Percentiles rank a stretch among this genome's conserved stretches.
Evolutionary conservation across 2,113 vertebrate genomes (phyloP).

Genomic region (Brachyhypopomus gauderio): DNA sequence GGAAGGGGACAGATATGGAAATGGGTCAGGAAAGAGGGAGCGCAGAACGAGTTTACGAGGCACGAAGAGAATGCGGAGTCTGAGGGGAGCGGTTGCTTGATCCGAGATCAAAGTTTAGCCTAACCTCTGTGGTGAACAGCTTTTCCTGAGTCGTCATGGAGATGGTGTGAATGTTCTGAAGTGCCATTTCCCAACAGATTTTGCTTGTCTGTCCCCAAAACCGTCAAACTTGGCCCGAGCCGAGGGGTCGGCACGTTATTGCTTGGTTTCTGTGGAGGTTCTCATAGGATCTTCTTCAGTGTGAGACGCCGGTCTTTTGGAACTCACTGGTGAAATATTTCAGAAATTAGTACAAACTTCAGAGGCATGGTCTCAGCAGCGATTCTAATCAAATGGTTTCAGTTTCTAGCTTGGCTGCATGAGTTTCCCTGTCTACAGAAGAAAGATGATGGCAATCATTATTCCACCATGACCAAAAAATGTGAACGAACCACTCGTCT

Average conservation of each 20-base stretch:
- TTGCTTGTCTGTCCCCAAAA: slow-evolving; percentile 5
- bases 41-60: slow-evolving; percentile 32
- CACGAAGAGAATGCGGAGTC: slow-evolving; percentile 17
- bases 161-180: slow-evolving; percentile 39
- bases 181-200: slow-evolving; percentile 24
- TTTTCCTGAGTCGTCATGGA: slow-evolving; percentile 39
- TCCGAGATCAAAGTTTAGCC: background rate
- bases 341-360: slow-evolving; percentile 1
- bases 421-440: background rate
- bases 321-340: background rate
- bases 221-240: slow-evolving; percentile 7
- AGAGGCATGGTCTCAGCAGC: slow-evolving; percentile 1
- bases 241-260: too few relatives aligned
- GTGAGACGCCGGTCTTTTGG: background rate
- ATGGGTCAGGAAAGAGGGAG: slow-evolving; percentile 41
- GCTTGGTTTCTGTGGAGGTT: too few relatives aligned
- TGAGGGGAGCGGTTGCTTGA: background rate
- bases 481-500: background rate
- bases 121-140: slow-evolving; percentile 21
- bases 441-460: background rate
- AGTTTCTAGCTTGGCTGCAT: background rate
- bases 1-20: slow-evolving; percentile 35
- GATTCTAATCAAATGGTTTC: background rate
- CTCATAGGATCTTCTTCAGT: background rate
- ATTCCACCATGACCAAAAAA: slow-evolving; percentile 20